Conservation (phyloP, 2,113 vertebrate species). For the Steatornis caripensis region DNA sequence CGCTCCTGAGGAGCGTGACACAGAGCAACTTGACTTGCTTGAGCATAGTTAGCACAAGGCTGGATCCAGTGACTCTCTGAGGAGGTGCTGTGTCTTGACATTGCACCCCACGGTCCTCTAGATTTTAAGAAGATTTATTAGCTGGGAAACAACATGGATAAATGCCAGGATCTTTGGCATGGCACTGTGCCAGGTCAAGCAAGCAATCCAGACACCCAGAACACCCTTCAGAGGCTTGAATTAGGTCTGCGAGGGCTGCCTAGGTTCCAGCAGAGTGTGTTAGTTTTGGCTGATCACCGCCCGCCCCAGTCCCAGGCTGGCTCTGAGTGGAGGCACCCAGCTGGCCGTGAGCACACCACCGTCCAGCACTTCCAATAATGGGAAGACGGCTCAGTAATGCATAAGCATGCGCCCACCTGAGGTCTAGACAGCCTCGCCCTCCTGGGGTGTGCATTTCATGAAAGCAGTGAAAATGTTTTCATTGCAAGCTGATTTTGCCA, state of each 20-base stretch:
- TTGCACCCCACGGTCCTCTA: rapidly evolving
- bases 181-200: neutral
- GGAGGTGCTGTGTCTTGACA: neutral
- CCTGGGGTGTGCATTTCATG: neutral
- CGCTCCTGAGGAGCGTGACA: neutral
- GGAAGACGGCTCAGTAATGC: neutral
- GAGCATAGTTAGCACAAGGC: neutral
- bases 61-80: neutral
- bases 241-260: neutral
- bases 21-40: neutral
- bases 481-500: neutral
- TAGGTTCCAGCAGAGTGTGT: neutral
- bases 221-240: neutral
- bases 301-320: rapidly evolving
- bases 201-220: neutral
- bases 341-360: neutral
- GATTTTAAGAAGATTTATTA: neutral
- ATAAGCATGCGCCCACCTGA: neutral
- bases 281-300: neutral
- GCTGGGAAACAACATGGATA: neutral
- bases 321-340: neutral
- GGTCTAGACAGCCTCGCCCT: neutral
- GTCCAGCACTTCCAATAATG: rapidly evolving
- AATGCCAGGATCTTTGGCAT: neutral
- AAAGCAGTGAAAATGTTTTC: neutral